Conservation (phyloP, 2,888 invertebrate genomes). For the Caenorhabditis sp. region DNA sequence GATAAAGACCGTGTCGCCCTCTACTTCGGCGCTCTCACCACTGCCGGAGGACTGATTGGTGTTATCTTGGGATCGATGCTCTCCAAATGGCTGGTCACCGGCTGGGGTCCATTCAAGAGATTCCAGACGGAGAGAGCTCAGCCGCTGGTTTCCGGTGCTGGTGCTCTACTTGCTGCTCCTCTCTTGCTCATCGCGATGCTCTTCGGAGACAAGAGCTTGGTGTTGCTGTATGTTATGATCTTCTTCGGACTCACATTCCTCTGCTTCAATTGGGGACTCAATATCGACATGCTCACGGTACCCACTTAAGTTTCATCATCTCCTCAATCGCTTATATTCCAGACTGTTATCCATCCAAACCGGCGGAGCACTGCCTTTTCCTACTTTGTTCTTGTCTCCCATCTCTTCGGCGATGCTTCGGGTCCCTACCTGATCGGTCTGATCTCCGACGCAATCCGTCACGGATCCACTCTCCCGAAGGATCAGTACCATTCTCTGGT, state of each 20-base stretch:
- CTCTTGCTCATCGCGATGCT: constrained; percentile 62
- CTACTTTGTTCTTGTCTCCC: constrained; percentile 96
- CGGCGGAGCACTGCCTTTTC: constrained; percentile 97
- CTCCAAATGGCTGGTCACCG: constrained; percentile 84
- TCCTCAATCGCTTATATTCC: too few species aligned
- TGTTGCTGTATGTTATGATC: constrained; percentile 79
- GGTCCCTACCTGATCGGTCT: constrained; percentile 96
- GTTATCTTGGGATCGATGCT: constrained; percentile 92
- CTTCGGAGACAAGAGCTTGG: constrained; percentile 65
- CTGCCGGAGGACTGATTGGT: constrained; percentile 93
- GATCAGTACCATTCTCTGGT: constrained; percentile 70
- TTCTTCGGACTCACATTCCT: constrained; percentile 87
- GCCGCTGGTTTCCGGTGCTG: constrained; percentile 90
- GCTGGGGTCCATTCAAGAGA: constrained; percentile 62
- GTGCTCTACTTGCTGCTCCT: constrained; percentile 91
- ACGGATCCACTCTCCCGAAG: constrained; percentile 59
- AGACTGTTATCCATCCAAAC: constrained; percentile 96
- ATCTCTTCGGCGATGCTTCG: constrained; percentile 98
- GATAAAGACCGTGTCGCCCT: constrained; percentile 85
- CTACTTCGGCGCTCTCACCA: constrained; percentile 95
- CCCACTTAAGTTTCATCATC: too few species aligned
- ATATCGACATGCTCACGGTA: constrained; percentile 92
- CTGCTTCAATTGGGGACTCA: constrained; percentile 98
- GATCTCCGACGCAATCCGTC: constrained; percentile 78
- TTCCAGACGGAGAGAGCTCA: constrained; percentile 82